A percentile compares a stretch with the other conserved stretches of the same genome.
phyloP scores from a whole-genome alignment of 2,888 invertebrate genomes.

The Platerodrilus igneus region DNA sequence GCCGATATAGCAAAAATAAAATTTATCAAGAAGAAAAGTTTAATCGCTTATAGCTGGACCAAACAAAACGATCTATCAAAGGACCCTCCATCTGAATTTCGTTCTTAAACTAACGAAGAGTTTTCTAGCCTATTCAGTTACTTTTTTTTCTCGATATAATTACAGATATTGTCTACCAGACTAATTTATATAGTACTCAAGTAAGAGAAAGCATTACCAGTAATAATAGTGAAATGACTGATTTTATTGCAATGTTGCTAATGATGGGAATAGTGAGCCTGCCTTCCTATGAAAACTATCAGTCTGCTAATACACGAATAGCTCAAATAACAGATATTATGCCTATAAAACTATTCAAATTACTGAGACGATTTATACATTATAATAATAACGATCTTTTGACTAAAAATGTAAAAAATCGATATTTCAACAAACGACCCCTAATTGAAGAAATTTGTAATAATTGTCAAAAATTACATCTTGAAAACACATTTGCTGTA shows the following conservation, averaged over 20 bases:
- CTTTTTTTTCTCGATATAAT: slow-evolving; percentile 13
- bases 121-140: too few relatives aligned
- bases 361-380: slow-evolving; percentile 19
- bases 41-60: too few relatives aligned
- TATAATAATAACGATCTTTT: slow-evolving; percentile 17
- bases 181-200: slow-evolving; percentile 18
- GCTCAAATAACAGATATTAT: slow-evolving; percentile 17
- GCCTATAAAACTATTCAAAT: slow-evolving; percentile 23
- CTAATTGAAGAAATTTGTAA: slow-evolving; percentile 6
- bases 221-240: slow-evolving; percentile 8
- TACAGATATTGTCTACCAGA: slow-evolving; percentile 13
- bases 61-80: too few relatives aligned
- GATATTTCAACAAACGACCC: slow-evolving; percentile 12
- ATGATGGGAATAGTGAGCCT: slow-evolving; percentile 21
- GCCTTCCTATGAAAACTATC: slow-evolving; percentile 15
- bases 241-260: slow-evolving; percentile 16
- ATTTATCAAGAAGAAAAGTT: too few relatives aligned
- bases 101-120: too few relatives aligned
- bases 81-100: too few relatives aligned
- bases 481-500: slow-evolving; percentile 7
- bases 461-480: slow-evolving; percentile 3
- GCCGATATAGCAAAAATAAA: too few relatives aligned
- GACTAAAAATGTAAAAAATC: slow-evolving; percentile 13
- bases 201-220: slow-evolving; percentile 8
- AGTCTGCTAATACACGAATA: slow-evolving; percentile 7